Evolutionary conservation across 2,888 invertebrate genomes (phyloP), one percentile per base, ranked within the genome.

Genomic region (Nymphalis polychloros): DNA sequence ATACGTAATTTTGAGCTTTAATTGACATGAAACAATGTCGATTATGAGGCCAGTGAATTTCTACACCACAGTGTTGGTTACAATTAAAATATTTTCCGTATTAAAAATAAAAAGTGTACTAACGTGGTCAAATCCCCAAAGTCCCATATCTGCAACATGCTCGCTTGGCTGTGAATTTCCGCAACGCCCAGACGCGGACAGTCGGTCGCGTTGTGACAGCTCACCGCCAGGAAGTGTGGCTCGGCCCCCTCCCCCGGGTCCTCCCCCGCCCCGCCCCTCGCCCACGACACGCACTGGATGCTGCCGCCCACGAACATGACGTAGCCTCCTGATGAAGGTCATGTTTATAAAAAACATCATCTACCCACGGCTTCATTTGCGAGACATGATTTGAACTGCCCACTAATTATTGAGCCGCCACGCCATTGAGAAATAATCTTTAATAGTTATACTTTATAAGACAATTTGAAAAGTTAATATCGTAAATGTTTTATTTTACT

Each of bases 101-200:
- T 31, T 17, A 31, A 5, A 59, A 63, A 55, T 52, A 16, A 35
- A 31, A 50, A 19, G 63, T 55, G 31, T 16, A 78, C 75, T 88
- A 72, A 88, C 93, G 81, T 50, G 79, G 77, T 48, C 93, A 89
- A 71, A 13, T 82, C 75, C 0, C 94, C 94, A 65, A 94, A 91
- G 78, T 94, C 92, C 96, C 96, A 96, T 75, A 96, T 93, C 84
- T 96, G 96, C 76, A 97, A 88, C 3, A 95, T 78, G n/a, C 93
- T 93, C 5, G 89, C 85, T 61, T 93, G 93, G 1, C 74, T 65
- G 68, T 88, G 86, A 8, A 84, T 80, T 35, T 86, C 78, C 35
- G 90, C 84, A 47, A 89, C 76, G 27, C 69, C 78, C 8, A 79
- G 74, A 69, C 94, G 94, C 50, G 91, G 91, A n/a, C 78, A 77